These are phyloP conservation scores for Centroberyx gerrardi DNA, from an alignment of 2,797 vertebrate genomes.

Conservation along the genomic window DNA sequence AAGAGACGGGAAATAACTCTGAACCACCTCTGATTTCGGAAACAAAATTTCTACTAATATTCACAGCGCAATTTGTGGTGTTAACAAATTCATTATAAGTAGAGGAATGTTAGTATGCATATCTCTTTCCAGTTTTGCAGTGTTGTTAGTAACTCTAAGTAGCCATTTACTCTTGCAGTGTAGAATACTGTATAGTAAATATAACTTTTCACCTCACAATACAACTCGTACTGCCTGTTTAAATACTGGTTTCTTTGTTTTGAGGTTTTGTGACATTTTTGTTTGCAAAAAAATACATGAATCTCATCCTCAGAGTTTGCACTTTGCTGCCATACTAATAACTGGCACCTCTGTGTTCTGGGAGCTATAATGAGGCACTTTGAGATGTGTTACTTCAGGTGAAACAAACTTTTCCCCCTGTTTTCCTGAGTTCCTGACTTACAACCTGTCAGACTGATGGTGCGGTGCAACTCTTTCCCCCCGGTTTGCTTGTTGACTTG, in stretches of 20 bases:
- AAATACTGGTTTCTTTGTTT: slow-evolving; percentile 18
- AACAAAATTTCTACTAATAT: background rate
- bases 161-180: slow-evolving; percentile 25
- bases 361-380: slow-evolving; percentile 65
- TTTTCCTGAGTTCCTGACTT: slow-evolving; percentile 43
- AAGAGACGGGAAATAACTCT: slow-evolving; percentile 5
- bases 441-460: slow-evolving; percentile 33
- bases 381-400: slow-evolving; percentile 52
- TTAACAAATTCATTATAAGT: background rate
- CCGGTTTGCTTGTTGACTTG: slow-evolving; percentile 41
- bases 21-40: background rate
- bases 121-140: background rate
- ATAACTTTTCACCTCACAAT: background rate
- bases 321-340: slow-evolving; percentile 48
- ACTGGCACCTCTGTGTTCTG: slow-evolving; percentile 30
- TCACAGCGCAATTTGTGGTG: background rate
- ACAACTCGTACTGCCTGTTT: slow-evolving; percentile 3
- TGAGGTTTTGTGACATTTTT: slow-evolving; percentile 58
- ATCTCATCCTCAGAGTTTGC: slow-evolving; percentile 51
- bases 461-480: slow-evolving; percentile 23
- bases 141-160: background rate
- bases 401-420: slow-evolving; percentile 55
- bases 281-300: slow-evolving; percentile 54
- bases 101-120: background rate
- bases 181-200: background rate